A percentile compares a stretch with the other conserved stretches of the same genome.
Evolutionary conservation across 2,797 vertebrate species (phyloP).

Genomic region (Eleutherodactylus coqui): DNA sequence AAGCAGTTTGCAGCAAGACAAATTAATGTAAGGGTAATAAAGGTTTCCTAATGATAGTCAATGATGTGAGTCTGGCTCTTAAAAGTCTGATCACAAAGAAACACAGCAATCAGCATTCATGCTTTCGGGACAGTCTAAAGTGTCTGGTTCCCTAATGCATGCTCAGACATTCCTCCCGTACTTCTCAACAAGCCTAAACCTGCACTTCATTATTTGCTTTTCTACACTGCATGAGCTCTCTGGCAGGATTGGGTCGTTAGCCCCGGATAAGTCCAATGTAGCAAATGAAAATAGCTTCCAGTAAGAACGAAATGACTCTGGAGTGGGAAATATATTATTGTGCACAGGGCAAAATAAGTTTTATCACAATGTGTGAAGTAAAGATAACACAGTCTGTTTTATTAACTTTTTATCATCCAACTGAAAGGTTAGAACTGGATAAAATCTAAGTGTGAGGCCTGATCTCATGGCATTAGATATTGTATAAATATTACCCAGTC

Average conservation of each 20-base stretch:
- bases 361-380: neutral
- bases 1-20: neutral
- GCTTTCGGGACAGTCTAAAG: neutral
- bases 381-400: neutral
- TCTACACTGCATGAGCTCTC: neutral
- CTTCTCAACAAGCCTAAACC: conserved; percentile 22
- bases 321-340: neutral
- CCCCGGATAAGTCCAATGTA: conserved; percentile 12
- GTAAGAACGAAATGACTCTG: neutral
- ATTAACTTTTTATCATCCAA: neutral
- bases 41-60: neutral
- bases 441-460: neutral
- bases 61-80: neutral
- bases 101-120: neutral
- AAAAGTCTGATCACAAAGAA: neutral
- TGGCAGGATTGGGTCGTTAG: conserved; percentile 68
- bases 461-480: neutral
- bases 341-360: neutral
- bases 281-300: conserved; percentile 24
- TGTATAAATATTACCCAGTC: neutral
- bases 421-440: neutral
- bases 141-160: neutral
- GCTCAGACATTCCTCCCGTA: conserved; percentile 18
- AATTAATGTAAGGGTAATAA: neutral
- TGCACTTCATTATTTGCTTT: conserved; percentile 17